phyloP scores from a whole-genome alignment of 1,140 invertebrate species.

The Orussus abietinus region DNA sequence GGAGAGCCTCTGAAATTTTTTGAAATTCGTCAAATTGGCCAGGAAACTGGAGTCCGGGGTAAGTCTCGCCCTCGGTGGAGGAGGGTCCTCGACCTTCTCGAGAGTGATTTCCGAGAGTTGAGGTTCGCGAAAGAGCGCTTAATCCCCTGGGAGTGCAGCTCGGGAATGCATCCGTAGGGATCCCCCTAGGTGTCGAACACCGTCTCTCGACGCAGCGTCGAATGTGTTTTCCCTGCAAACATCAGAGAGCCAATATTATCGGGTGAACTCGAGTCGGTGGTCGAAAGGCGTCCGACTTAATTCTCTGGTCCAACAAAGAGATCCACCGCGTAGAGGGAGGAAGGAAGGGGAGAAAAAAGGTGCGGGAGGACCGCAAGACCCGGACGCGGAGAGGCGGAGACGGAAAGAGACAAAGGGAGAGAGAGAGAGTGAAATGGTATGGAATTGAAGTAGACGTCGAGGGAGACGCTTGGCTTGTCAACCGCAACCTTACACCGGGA shows the following conservation, averaged over 20 bases:
- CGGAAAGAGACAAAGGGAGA: constrained; percentile 9
- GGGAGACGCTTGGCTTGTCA: constrained; percentile 46
- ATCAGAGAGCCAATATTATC: not conserved
- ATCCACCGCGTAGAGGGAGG: not conserved
- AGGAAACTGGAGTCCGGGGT: no score
- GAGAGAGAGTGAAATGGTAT: constrained; percentile 19
- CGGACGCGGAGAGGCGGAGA: constrained; percentile 18
- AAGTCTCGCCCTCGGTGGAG: no score
- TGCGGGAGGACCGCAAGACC: no score
- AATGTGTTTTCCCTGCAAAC: not conserved
- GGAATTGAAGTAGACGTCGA: constrained; percentile 32
- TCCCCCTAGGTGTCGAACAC: no score
- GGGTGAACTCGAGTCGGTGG: not conserved
- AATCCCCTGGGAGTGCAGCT: no score
- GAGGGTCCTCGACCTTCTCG: no score
- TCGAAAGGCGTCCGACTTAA: not conserved
- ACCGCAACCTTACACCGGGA: constrained; percentile 39
- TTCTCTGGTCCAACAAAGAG: not conserved
- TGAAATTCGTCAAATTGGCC: no score
- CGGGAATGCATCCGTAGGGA: no score
- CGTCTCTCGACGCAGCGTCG: not conserved
- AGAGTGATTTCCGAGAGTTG: no score
- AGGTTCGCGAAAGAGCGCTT: no score
- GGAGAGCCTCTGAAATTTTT: no score
- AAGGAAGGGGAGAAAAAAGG: constrained; percentile 14